These are phyloP conservation scores for Rhimphoctona megacephalus DNA, from an alignment of 2,888 invertebrate genomes.

Conservation along the genomic window DNA sequence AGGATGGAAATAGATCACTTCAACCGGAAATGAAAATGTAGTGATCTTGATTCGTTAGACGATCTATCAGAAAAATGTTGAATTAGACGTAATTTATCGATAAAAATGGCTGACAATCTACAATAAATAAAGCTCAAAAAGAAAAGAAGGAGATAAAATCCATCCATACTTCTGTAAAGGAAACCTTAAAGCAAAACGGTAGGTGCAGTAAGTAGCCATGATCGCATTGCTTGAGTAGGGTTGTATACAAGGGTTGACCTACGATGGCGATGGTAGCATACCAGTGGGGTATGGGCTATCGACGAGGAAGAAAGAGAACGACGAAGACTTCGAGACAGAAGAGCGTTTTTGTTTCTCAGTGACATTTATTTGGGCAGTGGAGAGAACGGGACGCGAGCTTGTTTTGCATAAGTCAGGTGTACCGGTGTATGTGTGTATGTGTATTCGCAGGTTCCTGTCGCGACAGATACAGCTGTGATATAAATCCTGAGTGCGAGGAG, in stretches of 20 bases:
- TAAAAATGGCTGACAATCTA: background rate
- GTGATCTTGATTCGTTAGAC: background rate
- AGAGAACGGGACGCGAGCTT: conserved; percentile 75
- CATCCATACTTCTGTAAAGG: background rate
- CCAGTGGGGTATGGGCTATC: conserved; percentile 58
- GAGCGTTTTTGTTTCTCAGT: conserved; percentile 82
- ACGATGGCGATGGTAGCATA: conserved; percentile 53
- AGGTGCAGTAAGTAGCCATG: conserved; percentile 11
- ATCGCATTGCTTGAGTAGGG: conserved; percentile 19
- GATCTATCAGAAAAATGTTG: background rate
- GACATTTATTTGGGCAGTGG: conserved; percentile 83
- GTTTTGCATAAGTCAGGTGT: conserved; percentile 84
- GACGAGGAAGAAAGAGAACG: conserved; percentile 63
- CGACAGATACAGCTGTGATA: conserved; percentile 78
- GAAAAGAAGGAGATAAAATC: background rate
- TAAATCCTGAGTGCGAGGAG: conserved; percentile 80
- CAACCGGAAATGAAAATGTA: background rate
- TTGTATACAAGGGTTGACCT: conserved; percentile 25
- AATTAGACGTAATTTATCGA: background rate
- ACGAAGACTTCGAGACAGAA: conserved; percentile 73
- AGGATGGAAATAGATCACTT: background rate
- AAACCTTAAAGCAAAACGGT: background rate
- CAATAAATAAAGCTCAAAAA: background rate
- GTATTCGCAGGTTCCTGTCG: conserved; percentile 72
- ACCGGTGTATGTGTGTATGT: conserved; percentile 70